Conservation (phyloP, 2,113 vertebrate species). For the Oreocharis arfaki region DNA sequence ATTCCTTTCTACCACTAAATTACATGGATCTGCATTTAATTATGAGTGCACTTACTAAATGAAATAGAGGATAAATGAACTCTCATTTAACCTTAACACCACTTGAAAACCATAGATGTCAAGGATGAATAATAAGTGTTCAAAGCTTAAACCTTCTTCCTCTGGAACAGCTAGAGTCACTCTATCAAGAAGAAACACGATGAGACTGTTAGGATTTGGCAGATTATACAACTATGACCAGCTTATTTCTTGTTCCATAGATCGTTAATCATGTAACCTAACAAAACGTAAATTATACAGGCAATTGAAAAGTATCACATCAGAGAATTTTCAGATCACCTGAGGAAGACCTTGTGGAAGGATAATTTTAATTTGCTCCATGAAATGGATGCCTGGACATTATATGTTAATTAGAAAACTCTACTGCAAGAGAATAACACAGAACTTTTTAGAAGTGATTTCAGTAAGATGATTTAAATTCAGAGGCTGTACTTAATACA, state of each 20-base stretch:
- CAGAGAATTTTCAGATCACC: neutral
- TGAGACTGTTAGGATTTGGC: neutral
- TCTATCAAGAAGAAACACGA: neutral
- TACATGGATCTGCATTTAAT: slow-evolving; percentile 40
- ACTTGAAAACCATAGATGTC: slow-evolving; percentile 8
- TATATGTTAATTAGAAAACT: neutral
- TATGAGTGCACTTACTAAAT: slow-evolving; percentile 15
- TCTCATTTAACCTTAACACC: slow-evolving; percentile 33
- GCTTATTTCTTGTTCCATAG: neutral
- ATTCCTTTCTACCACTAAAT: slow-evolving; percentile 46
- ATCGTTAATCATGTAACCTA: neutral
- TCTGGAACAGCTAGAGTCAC: neutral
- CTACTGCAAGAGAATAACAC: neutral
- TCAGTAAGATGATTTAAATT: neutral
- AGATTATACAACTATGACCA: neutral
- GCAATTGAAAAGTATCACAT: neutral
- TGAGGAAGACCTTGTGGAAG: neutral
- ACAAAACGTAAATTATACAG: neutral
- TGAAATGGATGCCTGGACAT: neutral
- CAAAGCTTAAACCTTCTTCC: neutral
- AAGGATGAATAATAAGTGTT: neutral
- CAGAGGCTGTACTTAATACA: neutral
- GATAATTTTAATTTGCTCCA: neutral
- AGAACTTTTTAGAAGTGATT: neutral
- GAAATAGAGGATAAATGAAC: slow-evolving; percentile 33